phyloP scores from a whole-genome alignment of 2,888 invertebrate species.

The Archips xylosteana region DNA sequence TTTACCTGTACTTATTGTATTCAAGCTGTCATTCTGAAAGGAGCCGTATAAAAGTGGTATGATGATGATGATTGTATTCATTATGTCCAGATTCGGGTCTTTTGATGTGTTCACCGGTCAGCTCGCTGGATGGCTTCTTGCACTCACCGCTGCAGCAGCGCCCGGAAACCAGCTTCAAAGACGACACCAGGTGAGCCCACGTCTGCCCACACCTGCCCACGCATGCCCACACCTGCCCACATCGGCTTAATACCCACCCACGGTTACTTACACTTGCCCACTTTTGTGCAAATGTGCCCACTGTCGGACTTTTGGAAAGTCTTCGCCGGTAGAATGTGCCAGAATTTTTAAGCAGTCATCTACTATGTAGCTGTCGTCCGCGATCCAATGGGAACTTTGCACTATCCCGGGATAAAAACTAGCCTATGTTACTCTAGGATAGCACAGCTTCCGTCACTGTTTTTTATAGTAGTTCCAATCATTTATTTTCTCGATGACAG shows the following conservation, averaged over 20 bases:
- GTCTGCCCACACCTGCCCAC: neutral
- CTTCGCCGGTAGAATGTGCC: neutral
- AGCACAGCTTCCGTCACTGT: too few relatives aligned
- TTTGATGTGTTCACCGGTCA: constrained; percentile 76
- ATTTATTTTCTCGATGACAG: too few relatives aligned
- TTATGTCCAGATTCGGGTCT: constrained; percentile 63
- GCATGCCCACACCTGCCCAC: neutral
- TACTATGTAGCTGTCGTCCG: neutral
- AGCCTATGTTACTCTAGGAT: too few relatives aligned
- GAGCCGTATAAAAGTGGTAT: too few relatives aligned
- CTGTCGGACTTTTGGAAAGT: too few relatives aligned
- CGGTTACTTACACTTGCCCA: neutral
- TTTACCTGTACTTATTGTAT: too few relatives aligned
- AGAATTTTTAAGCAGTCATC: neutral
- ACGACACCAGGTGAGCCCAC: constrained; percentile 72
- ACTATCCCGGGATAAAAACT: too few relatives aligned
- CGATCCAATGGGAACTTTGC: too few relatives aligned
- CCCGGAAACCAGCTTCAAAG: constrained; percentile 69
- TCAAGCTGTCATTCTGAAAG: too few relatives aligned
- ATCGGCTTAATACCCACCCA: neutral
- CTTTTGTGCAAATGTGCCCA: neutral
- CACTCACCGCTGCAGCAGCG: constrained; percentile 66
- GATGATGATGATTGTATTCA: too few relatives aligned
- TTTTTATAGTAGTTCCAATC: too few relatives aligned
- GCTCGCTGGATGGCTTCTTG: constrained; percentile 75